Base-by-base conservation (phyloP, 2,797 vertebrate genomes). In the Nyctibius grandis region DNA sequence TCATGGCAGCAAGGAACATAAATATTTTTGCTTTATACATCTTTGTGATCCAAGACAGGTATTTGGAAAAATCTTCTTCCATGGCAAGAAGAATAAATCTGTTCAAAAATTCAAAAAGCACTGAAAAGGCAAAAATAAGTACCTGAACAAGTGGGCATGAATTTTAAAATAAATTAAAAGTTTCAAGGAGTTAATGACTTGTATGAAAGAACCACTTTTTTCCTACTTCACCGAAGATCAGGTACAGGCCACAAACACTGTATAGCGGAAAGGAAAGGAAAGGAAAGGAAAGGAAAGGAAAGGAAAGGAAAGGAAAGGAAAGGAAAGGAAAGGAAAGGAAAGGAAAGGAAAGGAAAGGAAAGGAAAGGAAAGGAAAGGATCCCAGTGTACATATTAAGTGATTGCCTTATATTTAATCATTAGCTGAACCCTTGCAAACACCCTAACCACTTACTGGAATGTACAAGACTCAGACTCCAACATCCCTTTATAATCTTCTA, bases 201-300 rank as follows among this genome's bases (percentile, higher is more conserved):
- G 4, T 12, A 54, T 31, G 33, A 81, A 75, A 76, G 14, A 75
- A 70, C 4, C 10, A 13, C 7, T 63, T 54, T 61, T 64, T 61
- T 57, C 74, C 25, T 70, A 8, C 15, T 67, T 84, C 28, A 31
- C 7, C 42, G n/a, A 81, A 73, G 16, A 70, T 7, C 11, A 45
- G 29, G 21, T 59, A 77, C 6, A 70, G 38, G 13, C 29, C 38
- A 33, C 36, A 64, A 51, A 51, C 1, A 15, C 5, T 11, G 12
- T 3, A 33, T 1, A 56, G 33, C 34, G 65, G 91, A 90, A 76
- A 85, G 9, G 4, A 89, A 69, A 11, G 86, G 68, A 68, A 73
- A n/a, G 65, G 91, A 90, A 76, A 85, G 9, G 4, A 89, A 69
- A 11, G 86, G 68, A 68, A 73, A n/a, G 65, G 91, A 90, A 76